A percentile compares a stretch with the other conserved stretches of the same genome.
Evolutionary conservation across 2,888 invertebrate species (phyloP).

Genomic region (Melangyna quadrimaculata): DNA sequence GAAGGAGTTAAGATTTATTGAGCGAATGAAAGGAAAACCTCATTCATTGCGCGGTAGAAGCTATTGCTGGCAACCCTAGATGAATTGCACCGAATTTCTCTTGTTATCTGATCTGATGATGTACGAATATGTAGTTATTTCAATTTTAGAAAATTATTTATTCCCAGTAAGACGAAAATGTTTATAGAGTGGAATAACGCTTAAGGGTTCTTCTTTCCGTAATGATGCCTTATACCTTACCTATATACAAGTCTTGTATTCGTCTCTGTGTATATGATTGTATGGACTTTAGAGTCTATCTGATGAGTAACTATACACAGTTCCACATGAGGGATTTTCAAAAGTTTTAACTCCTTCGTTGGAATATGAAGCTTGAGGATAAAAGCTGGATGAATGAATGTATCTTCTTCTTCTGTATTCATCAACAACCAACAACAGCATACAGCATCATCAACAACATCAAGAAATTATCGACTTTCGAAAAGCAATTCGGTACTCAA

Average conservation of each 20-base stretch:
- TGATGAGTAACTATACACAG: constrained; percentile 32
- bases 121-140: constrained; percentile 20
- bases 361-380: background rate
- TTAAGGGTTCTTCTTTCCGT: constrained; percentile 25
- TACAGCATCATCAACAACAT: background rate
- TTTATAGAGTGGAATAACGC: constrained; percentile 57
- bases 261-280: background rate
- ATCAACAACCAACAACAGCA: constrained; percentile 8
- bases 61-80: background rate
- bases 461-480: constrained; percentile 16
- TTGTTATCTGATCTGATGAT: too few relatives aligned
- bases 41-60: background rate
- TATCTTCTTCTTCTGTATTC: constrained; percentile 35
- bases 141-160: constrained; percentile 66
- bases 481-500: constrained; percentile 48
- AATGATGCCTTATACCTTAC: too few relatives aligned
- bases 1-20: background rate
- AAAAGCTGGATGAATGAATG: constrained; percentile 33
- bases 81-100: background rate
- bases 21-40: background rate
- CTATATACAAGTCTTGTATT: background rate
- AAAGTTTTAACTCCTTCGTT: constrained; percentile 38
- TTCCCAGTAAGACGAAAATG: constrained; percentile 66
- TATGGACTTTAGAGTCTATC: constrained; percentile 1
- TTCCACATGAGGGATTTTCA: constrained; percentile 54